These are phyloP conservation scores for Acrobasis suavella DNA, from an alignment of 2,888 invertebrate genomes.

Conservation along the genomic window DNA sequence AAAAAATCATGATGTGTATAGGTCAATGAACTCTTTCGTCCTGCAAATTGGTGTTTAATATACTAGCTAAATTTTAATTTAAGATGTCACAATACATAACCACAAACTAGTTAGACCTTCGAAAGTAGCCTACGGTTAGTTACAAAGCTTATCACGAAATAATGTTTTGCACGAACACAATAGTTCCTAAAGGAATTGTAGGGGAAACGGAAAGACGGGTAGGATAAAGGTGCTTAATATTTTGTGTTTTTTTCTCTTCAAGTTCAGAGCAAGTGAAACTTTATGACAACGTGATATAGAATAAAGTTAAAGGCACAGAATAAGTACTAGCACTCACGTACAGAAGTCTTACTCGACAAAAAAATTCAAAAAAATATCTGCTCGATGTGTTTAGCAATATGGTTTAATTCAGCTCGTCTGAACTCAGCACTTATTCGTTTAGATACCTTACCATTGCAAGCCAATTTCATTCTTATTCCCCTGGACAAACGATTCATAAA, in stretches of 20 bases:
- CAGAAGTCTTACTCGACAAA: too few relatives aligned
- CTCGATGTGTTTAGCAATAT: too few relatives aligned
- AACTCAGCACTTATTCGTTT: too few relatives aligned
- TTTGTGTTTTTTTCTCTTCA: neutral
- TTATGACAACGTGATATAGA: neutral
- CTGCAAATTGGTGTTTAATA: neutral
- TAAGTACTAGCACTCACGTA: too few relatives aligned
- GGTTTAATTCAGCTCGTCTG: too few relatives aligned
- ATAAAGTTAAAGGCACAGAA: too few relatives aligned
- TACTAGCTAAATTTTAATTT: neutral
- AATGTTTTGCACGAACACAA: slow-evolving; percentile 49
- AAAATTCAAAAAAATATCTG: too few relatives aligned
- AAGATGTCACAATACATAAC: neutral
- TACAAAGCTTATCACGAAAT: slow-evolving; percentile 18
- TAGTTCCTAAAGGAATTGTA: slow-evolving; percentile 64
- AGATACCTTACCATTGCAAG: too few relatives aligned
- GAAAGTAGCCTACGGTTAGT: neutral
- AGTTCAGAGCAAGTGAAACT: neutral
- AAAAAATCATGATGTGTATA: too few relatives aligned
- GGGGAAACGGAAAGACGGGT: slow-evolving; percentile 27
- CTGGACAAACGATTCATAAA: too few relatives aligned
- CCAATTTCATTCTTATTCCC: too few relatives aligned
- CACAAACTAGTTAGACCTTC: neutral
- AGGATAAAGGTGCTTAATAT: slow-evolving; percentile 34
- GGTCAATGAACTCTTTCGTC: neutral